phyloP scores from a whole-genome alignment of 2,888 invertebrate species.

The Diabrotica balteata region DNA sequence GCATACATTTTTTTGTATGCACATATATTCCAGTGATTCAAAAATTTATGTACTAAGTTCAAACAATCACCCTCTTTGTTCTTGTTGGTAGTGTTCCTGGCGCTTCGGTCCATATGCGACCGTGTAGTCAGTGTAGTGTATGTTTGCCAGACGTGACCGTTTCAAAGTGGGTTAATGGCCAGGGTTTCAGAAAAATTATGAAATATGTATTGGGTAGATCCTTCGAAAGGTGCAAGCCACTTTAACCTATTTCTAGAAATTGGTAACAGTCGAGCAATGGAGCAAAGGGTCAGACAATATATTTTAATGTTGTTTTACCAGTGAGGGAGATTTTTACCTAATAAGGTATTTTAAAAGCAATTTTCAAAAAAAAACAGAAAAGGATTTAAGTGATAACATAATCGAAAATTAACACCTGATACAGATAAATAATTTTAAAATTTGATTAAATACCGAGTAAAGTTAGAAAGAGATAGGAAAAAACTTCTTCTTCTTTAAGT shows the following conservation, averaged over 20 bases:
- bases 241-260: conserved; percentile 24
- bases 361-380: too few species aligned
- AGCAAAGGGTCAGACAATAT: conserved; percentile 23
- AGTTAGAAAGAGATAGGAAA: too few species aligned
- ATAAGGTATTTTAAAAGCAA: too few species aligned
- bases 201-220: conserved; percentile 34
- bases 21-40: conserved; percentile 6
- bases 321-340: conserved; percentile 1
- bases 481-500: too few species aligned
- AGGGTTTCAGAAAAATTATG: conserved; percentile 36
- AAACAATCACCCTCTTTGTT: conserved; percentile 34
- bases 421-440: too few species aligned
- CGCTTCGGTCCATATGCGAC: conserved; percentile 41
- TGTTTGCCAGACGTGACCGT: conserved; percentile 45
- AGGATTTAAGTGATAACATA: too few species aligned
- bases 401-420: too few species aligned
- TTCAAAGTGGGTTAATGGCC: conserved; percentile 42
- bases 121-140: conserved; percentile 35
- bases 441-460: too few species aligned
- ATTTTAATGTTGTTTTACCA: conserved; percentile 19
- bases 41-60: conserved; percentile 8
- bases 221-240: conserved; percentile 31
- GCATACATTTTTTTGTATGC: not conserved
- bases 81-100: conserved; percentile 29
- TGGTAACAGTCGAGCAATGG: conserved; percentile 27